Base-by-base conservation (phyloP, 2,113 vertebrate species). In the Corapipo altera region DNA sequence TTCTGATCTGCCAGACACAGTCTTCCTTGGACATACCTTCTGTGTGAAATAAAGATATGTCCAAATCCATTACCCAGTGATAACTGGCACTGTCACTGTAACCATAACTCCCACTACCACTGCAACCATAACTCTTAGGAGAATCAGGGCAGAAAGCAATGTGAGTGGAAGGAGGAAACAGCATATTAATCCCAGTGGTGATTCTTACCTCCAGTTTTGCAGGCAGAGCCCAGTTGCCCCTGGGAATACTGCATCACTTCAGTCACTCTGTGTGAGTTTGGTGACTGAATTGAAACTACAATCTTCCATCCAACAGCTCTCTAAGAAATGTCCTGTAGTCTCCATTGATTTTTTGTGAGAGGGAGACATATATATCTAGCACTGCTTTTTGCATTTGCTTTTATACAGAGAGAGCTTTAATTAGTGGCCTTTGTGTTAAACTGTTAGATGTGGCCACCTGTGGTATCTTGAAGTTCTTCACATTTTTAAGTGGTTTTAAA, bases 391-490 rank as follows among this genome's bases (percentile, higher is more conserved):
- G n/a, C 69, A 39, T 88, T 86, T 84, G 22, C 23, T 93, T 96
- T 89, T 80, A 28, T 52, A 51, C 15, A 72, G 32, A 52, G 19
- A 91, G 39, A 20, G 33, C 17, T 93, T 93, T 85, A 92, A 96
- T 97, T 88, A 93, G 94, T 82, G 78, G 27, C 51, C 48, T 96
- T 97, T 95, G 86, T 84, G 61, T 81, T 89, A 85, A 80, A 69
- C 37, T 52, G n/a, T 88, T 62, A 91, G 87, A 85, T 86, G 54
- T 69, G 62, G 37, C 93, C 84, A 59, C 94, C 86, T 26, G 66
- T 62, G 83, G 82, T 73, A 74, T 67, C 65, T 55, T 92, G 46
- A 82, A 74, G 65, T 91, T 95, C 90, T 58, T 94, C 91, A 80
- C 46, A 64, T 86, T 61, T 85, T 43, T 66, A 67, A 96, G 59